Evolutionary conservation across 2,888 invertebrate genomes (phyloP), one percentile per base, ranked within the genome.

Genomic region (Eilema caniola): DNA sequence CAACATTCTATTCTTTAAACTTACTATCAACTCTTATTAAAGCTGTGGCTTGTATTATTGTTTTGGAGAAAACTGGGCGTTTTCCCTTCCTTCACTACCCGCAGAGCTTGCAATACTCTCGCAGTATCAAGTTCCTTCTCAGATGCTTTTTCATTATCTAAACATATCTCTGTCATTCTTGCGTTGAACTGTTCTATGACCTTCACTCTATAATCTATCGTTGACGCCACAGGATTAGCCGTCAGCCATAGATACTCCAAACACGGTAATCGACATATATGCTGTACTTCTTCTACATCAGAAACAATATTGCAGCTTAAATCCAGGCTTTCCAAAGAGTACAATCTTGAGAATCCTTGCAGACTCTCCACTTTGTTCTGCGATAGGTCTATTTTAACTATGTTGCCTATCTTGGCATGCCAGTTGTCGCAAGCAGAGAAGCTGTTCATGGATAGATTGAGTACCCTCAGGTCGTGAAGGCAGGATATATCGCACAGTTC

Each of bases 81-180:
- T 85, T 96, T 97, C 8, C 97, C 97, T 87, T 97, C 97, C 80
- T 97, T 97, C 0, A 98, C 97, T 63, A 97, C 96, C 82, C 98
- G 96, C 74, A 99, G 95, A 1, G 99, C 99, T 89, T 98, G 97
- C 75, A 99, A 93, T 56, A 99, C 98, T 57, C 98, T 97, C 0
- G 99, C 98, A 3, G 98, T 99, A 86, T 99, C 99, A 81, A 99
- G 89, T 90, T 99, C 99, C 80, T 97, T 97, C 85, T 97, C 97
- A 16, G 98, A 97, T 0, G 98, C 97, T 79, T 96, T 97, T 86
- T 98, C 98, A 87, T 98, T 98, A 87, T 99, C 99, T 73, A 99
- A 92, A 85, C 97, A 97, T 56, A 99, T 97, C 88, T 99, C 98
- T 20, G 96, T 94, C 82, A 98, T 98, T 76, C 99, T 96, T 62